A percentile compares a stretch with the other conserved stretches of the same genome.
Conservation (phyloP, 2,113 vertebrate genomes). For the Calyptomena viridis region DNA sequence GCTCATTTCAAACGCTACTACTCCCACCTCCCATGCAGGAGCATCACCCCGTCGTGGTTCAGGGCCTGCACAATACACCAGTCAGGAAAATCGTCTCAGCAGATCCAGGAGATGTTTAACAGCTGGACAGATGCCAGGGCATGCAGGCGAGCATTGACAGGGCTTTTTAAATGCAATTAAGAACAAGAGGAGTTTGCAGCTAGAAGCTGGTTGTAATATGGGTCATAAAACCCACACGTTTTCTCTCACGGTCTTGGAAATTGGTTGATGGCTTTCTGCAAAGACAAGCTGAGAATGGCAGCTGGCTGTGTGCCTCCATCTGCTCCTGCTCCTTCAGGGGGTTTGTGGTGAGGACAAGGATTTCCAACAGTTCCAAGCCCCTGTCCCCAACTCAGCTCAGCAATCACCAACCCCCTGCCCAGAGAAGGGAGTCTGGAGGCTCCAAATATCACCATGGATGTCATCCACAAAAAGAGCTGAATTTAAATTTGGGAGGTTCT, state of each 20-base stretch:
- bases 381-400: neutral
- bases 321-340: neutral
- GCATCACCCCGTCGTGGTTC: neutral
- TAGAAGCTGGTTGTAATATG: neutral
- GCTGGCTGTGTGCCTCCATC: neutral
- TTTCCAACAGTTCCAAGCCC: accelerated
- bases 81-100: neutral
- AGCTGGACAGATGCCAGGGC: neutral
- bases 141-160: accelerated
- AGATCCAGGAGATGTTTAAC: neutral
- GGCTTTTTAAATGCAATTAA: neutral
- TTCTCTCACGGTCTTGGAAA: neutral
- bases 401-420: accelerated
- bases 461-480: neutral
- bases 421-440: neutral
- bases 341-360: accelerated
- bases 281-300: neutral
- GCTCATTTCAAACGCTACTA: neutral
- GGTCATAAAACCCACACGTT: neutral
- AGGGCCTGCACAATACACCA: neutral
- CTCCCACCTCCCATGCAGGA: neutral
- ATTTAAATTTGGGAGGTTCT: neutral
- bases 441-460: neutral
- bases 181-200: neutral
- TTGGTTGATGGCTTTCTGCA: neutral